Percentiles rank a stretch among this genome's conserved stretches.
Conservation (phyloP, 2,888 invertebrate genomes). For the Lamellibrachia satsuma region DNA sequence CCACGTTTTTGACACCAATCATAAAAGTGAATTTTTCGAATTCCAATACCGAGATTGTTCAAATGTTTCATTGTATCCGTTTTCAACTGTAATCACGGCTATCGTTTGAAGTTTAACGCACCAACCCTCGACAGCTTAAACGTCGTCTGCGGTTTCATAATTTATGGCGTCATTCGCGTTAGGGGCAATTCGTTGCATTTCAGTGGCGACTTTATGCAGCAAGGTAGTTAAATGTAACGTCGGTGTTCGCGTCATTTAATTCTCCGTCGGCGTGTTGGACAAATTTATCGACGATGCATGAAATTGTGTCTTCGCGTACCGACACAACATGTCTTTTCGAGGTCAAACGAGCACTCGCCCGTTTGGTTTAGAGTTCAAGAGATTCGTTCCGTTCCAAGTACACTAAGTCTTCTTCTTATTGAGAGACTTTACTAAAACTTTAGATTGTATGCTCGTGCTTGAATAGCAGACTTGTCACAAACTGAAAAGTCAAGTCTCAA, state of each 20-base stretch:
- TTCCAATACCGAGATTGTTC: not conserved
- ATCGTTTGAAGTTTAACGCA: not conserved
- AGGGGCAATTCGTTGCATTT: not conserved
- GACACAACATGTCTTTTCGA: not conserved
- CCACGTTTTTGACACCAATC: not conserved
- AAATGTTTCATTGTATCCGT: not conserved
- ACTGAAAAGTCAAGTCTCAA: too few relatives aligned
- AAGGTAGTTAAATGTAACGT: not conserved
- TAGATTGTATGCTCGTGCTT: not conserved
- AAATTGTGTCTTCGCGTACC: not conserved
- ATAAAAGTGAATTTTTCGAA: slow-evolving; percentile 5
- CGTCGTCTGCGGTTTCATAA: not conserved
- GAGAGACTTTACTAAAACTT: not conserved
- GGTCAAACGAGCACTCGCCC: not conserved
- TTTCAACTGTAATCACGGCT: not conserved
- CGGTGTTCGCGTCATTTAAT: not conserved
- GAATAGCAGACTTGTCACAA: not conserved
- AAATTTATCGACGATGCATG: not conserved
- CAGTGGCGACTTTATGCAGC: not conserved
- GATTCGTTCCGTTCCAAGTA: not conserved
- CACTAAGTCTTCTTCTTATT: not conserved
- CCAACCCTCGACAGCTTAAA: not conserved
- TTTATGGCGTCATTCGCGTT: not conserved
- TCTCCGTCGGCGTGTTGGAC: not conserved
- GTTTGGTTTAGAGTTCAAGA: not conserved